Evolutionary conservation across 2,888 invertebrate genomes (phyloP), one percentile per base, ranked within the genome.

Genomic region (Hydrotaea diabolus): DNA sequence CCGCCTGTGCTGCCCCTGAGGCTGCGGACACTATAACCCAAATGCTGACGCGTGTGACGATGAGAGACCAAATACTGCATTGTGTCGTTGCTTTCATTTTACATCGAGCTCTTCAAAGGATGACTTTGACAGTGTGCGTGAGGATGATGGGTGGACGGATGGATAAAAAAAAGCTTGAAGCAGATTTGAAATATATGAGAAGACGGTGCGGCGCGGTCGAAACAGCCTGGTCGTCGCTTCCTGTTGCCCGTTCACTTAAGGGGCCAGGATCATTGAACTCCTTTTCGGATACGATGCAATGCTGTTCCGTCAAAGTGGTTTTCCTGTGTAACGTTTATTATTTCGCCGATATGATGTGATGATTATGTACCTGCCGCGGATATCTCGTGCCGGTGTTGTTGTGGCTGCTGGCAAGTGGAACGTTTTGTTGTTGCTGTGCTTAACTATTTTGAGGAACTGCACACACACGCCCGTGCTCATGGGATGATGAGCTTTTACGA

Each of bases 61-160:
- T 89, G 82, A 90, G 87, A 78, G 77, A 84, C 85, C 82, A 85
- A 82, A 90, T 87, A 87, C 88, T 89, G 90, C 91, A 91, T 90
- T 88, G 91, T 86, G 88, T 90, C 87, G 89, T 87, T 89, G 91
- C 92, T 91, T 92, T 91, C 92, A 93, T 93, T 86, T 91, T 92
- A 91, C 92, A 92, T 92, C 88, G 89, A 91, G 90, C 87, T 83
- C 69, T 82, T 83, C 77, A 77, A 69, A 39, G 77, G 77, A 53
- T 64, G 66, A 69, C 79, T 64, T 83, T 43, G 71, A 13, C 8
- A 53, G 5, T 62, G 31, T 17, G 31, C 43, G 55, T 46, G 36
- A 19, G 57, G 75, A 26, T 36, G 26, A 26, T 46, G 55, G 15
- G 19, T 62, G 57, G 23, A 62, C 83, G 86, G 83, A 86, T 76